Percentiles rank a stretch among this genome's conserved stretches.
Evolutionary conservation across 2,113 vertebrate genomes (phyloP).

Genomic region (Campylomormyrus numenius): DNA sequence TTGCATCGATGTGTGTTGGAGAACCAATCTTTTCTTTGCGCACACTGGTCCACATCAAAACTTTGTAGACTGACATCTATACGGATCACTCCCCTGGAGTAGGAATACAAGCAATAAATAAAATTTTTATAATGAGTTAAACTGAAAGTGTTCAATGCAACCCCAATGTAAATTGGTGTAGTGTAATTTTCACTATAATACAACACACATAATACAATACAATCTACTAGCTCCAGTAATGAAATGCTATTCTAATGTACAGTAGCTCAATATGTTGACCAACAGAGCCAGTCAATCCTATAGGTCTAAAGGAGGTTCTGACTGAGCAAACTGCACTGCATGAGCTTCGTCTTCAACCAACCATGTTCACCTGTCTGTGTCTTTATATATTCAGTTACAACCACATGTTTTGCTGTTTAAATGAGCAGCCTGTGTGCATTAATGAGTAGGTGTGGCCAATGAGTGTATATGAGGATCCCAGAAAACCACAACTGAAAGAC

Average conservation of each 20-base stretch:
- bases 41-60: constrained; percentile 80
- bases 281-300: not conserved
- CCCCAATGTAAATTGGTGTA: not conserved
- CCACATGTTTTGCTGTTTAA: not conserved
- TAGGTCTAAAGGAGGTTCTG: not conserved
- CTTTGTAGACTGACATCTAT: constrained; percentile 80
- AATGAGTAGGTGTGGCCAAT: not conserved
- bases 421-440: not conserved
- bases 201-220: no score
- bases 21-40: constrained; percentile 73
- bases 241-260: not conserved
- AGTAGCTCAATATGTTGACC: not conserved
- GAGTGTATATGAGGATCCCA: not conserved
- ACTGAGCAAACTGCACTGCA: not conserved
- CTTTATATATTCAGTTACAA: not conserved
- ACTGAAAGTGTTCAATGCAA: not conserved
- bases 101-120: constrained; percentile 21
- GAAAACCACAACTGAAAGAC: not conserved
- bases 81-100: constrained; percentile 76
- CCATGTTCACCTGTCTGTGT: not conserved
- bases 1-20: constrained; percentile 83
- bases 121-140: not conserved
- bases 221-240: not conserved
- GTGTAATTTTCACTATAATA: not conserved
- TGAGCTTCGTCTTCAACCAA: not conserved